Conservation (phyloP, 2,113 vertebrate genomes). For the Antigone vipio region DNA sequence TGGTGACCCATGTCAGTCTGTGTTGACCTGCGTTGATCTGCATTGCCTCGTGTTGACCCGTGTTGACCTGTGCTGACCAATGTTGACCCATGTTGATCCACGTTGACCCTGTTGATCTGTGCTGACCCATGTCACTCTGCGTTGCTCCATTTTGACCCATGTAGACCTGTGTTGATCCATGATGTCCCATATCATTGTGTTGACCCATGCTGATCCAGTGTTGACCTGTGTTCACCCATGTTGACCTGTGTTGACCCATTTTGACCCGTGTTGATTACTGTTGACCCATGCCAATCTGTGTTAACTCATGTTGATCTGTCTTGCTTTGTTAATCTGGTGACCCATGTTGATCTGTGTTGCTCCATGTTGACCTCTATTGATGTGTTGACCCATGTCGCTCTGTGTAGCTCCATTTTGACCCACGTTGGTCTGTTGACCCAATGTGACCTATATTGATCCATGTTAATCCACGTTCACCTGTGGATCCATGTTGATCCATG, state of each 20-base stretch:
- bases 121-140: too few relatives aligned
- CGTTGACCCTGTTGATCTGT: background rate
- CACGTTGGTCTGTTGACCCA: too few relatives aligned
- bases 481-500: background rate
- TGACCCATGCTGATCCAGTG: background rate
- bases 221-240: background rate
- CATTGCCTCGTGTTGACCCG: background rate
- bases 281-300: too few relatives aligned
- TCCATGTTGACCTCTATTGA: background rate
- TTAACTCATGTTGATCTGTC: background rate
- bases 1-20: too few relatives aligned
- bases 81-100: fast-evolving
- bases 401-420: background rate
- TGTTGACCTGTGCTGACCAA: background rate
- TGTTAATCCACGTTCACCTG: background rate
- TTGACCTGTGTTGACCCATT: too few relatives aligned
- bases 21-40: too few relatives aligned
- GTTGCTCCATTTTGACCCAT: background rate
- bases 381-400: too few relatives aligned
- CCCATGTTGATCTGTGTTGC: too few relatives aligned
- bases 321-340: too few relatives aligned
- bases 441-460: fast-evolving
- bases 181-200: too few relatives aligned
- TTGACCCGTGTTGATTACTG: background rate
- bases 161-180: background rate